Conservation (phyloP, 2,113 vertebrate species). For the human (Homo sapiens) region GRCh38 chrX:112092001-112092500, state of each 20-base stretch:
- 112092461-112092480: neutral
- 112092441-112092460: neutral
- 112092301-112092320: neutral
- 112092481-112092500: neutral
- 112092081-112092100: neutral
- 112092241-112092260: neutral
- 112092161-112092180: neutral
- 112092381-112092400: neutral
- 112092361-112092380: neutral
- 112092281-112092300: neutral
- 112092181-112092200: neutral
- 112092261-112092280: neutral
- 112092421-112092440: neutral
- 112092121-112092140: neutral
- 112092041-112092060: neutral
- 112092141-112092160: neutral
- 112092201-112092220: slow-evolving; percentile 9
- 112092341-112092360: neutral
- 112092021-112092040: neutral
- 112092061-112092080: neutral
- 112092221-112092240: neutral
- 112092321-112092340: neutral
- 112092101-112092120: neutral
- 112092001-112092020: neutral
- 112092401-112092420: neutral